Evolutionary conservation across 2,888 invertebrate genomes (phyloP).

Genomic region (Pseudococcus viburni): DNA sequence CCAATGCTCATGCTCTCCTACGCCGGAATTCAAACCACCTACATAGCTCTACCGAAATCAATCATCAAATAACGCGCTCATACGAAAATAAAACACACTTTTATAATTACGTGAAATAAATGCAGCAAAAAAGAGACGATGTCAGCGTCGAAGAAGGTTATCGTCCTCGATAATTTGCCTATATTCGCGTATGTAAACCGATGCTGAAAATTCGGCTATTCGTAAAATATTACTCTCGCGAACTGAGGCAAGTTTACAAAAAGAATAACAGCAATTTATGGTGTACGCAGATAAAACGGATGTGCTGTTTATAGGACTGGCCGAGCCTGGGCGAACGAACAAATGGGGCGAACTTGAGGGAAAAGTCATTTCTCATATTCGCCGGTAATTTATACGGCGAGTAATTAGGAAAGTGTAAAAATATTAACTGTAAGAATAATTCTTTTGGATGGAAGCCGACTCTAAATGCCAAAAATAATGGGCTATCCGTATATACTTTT

Average conservation of each 20-base stretch:
- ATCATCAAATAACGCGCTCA: background rate
- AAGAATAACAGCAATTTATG: background rate
- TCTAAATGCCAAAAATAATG: conserved; percentile 60
- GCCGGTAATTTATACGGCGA: conserved; percentile 56
- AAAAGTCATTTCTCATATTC: conserved; percentile 48
- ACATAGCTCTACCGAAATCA: background rate
- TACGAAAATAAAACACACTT: too few species aligned
- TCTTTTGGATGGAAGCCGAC: conserved; percentile 55
- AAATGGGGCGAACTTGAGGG: background rate
- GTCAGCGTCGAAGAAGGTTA: background rate
- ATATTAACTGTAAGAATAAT: conserved; percentile 53
- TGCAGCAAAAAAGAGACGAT: background rate
- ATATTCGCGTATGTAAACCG: background rate
- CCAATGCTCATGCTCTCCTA: too few species aligned
- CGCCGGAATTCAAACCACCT: too few species aligned
- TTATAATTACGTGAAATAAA: background rate
- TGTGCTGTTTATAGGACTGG: background rate
- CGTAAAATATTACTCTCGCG: background rate
- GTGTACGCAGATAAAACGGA: background rate
- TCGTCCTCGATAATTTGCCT: conserved; percentile 22
- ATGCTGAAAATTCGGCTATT: background rate
- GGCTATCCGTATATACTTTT: conserved; percentile 18
- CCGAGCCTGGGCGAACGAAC: background rate
- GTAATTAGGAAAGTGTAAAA: conserved; percentile 62
- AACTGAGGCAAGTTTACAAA: background rate